Conservation (phyloP, 2,113 vertebrate genomes). For the Orcinus orca region DNA sequence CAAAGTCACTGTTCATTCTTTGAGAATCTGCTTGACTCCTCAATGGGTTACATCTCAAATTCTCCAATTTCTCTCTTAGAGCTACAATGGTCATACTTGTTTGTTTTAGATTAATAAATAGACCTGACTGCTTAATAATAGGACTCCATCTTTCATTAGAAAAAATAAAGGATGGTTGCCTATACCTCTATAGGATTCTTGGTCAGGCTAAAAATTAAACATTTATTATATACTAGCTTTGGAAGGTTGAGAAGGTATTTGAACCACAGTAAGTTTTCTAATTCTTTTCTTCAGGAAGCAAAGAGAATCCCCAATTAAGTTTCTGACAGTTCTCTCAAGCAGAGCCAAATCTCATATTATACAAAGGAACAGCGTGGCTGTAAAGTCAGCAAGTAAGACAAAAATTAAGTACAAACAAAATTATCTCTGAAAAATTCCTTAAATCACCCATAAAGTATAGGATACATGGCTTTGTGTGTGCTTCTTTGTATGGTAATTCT, state of each 20-base stretch:
- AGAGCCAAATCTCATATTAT: not conserved
- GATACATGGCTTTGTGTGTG: not conserved
- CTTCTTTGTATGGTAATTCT: not conserved
- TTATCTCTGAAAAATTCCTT: slow-evolving; percentile 29
- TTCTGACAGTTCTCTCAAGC: slow-evolving; percentile 26
- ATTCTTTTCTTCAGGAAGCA: slow-evolving; percentile 22
- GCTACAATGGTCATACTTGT: not conserved
- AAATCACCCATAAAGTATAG: not conserved
- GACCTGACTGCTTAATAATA: not conserved
- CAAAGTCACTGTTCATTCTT: not conserved
- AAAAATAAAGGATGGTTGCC: slow-evolving; percentile 1
- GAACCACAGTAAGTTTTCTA: not conserved
- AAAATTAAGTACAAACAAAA: slow-evolving; percentile 22
- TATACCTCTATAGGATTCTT: not conserved
- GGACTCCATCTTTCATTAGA: slow-evolving; percentile 6
- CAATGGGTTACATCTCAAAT: not conserved
- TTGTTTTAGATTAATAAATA: slow-evolving; percentile 1
- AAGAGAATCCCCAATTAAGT: slow-evolving; percentile 9
- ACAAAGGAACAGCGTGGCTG: not conserved
- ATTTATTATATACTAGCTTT: not conserved
- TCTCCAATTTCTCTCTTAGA: not conserved
- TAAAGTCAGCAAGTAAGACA: slow-evolving; percentile 34
- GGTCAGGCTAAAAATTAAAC: not conserved
- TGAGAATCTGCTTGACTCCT: not conserved
- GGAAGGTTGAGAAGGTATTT: not conserved